Base-by-base conservation (phyloP, 2,113 vertebrate genomes). In the Setophaga petechia region DNA sequence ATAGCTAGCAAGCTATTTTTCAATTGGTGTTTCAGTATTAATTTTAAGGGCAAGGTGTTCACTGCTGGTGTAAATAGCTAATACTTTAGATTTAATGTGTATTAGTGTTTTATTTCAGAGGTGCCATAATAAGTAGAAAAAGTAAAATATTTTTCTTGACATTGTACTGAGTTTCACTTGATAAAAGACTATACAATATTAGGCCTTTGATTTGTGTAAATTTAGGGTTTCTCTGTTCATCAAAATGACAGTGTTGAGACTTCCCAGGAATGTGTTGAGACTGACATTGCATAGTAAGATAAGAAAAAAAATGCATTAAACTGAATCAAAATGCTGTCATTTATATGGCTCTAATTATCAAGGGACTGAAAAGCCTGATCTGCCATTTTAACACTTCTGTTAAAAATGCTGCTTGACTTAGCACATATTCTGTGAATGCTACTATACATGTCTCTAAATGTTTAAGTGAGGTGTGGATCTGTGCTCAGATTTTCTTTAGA, bases 201-300 rank as follows among this genome's bases (percentile, higher is more conserved):
- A 84, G 79, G 43, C 51, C 57, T 84, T 58, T 54, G 58, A 76
- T 86, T 87, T 89, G 37, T 69, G 20, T 82, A 85, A 93, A 86
- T 83, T 61, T 90, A 62, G 89, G 67, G 35, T 90, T 88, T 81
- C 75, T 77, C 41, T 86, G 39, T 94, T 91, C 75, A 68, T 96
- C 91, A 90, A 9, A 95, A 79, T 94, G 94, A 95, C 68, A 92
- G 79, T 92, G 76, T 95, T 95, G 89, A 95, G 87, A 79, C 82
- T 92, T 94, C 37, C n/a, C 31, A 65, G 90, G 82, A 94, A 54
- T 6, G 9, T 95, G 90, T 96, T 95, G 93, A 93, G 88, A 73
- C 87, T 95, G 93, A 90, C 58, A 69, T 44, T 55, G 84, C 81
- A 66, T 83, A 83, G 79, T 75, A 88, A 82, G 35, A 66, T 84